phyloP scores from a whole-genome alignment of 35 echinoderm and acorn worm species.

The Ptychodera flava region DNA sequence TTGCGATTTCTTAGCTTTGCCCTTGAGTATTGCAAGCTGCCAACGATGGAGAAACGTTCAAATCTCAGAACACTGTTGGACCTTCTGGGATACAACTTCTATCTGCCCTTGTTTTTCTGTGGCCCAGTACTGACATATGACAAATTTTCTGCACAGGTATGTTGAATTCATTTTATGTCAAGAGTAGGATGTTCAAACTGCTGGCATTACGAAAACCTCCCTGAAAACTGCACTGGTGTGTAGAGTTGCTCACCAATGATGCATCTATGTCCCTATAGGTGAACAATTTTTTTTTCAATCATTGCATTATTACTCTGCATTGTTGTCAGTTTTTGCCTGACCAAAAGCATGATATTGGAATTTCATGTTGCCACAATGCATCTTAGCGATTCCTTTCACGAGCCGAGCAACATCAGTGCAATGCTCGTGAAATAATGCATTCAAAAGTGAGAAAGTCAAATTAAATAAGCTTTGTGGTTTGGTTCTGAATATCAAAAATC shows the following conservation, averaged over 20 bases:
- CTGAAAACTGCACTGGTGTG: background rate
- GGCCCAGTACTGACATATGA: conserved; percentile 59
- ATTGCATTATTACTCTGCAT: background rate
- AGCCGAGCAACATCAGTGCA: too few relatives aligned
- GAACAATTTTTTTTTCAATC: background rate
- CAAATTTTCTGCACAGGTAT: conserved; percentile 51
- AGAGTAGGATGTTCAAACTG: background rate
- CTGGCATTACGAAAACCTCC: background rate
- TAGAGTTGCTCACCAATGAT: background rate
- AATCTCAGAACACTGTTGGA: conserved; percentile 10
- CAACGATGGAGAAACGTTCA: conserved; percentile 3
- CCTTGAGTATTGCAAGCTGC: conserved; percentile 41
- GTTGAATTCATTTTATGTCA: too few relatives aligned
- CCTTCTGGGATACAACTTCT: conserved; percentile 39
- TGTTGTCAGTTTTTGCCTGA: background rate
- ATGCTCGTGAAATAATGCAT: too few relatives aligned
- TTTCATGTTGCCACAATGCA: background rate
- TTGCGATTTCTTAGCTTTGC: conserved; percentile 47
- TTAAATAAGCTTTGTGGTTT: too few relatives aligned
- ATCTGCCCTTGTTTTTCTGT: conserved; percentile 46
- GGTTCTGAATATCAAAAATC: too few relatives aligned
- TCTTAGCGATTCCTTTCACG: too few relatives aligned
- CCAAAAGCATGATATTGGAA: too few relatives aligned
- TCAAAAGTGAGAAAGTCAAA: too few relatives aligned
- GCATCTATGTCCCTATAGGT: background rate